Percentiles rank a stretch among this genome's conserved stretches.
Conservation (phyloP, 2,888 invertebrate genomes). For the Apocheima hispidaria region DNA sequence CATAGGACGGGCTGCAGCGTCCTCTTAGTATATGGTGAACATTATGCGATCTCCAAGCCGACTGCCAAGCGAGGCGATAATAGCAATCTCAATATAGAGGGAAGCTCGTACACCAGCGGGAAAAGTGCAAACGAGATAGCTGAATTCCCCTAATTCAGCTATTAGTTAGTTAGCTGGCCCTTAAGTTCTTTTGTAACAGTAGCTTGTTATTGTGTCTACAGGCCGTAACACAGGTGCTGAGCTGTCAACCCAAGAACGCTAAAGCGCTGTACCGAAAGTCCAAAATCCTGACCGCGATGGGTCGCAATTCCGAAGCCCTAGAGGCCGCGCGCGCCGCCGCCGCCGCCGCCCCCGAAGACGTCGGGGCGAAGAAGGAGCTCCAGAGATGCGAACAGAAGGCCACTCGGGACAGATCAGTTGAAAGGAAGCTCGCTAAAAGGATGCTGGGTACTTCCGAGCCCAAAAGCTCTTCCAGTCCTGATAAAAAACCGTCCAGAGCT, state of each 20-base stretch:
- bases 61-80: too few species aligned
- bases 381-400: slow-evolving; percentile 68
- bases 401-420: slow-evolving; percentile 78
- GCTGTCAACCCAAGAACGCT: slow-evolving; percentile 94
- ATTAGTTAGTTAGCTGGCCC: too few species aligned
- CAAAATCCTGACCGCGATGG: slow-evolving; percentile 77
- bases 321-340: slow-evolving; percentile 80
- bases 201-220: slow-evolving; percentile 55
- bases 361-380: slow-evolving; percentile 73
- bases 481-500: slow-evolving; percentile 72
- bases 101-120: too few species aligned
- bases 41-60: too few species aligned
- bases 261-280: slow-evolving; percentile 95
- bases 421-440: slow-evolving; percentile 79
- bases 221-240: slow-evolving; percentile 93
- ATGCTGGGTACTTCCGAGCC: slow-evolving; percentile 68
- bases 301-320: slow-evolving; percentile 90
- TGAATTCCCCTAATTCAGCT: too few species aligned
- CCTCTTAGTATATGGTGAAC: too few species aligned
- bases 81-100: too few species aligned
- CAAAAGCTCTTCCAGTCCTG: slow-evolving; percentile 53
- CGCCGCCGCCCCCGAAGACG: slow-evolving; percentile 73
- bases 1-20: too few species aligned
- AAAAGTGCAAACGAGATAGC: too few species aligned
- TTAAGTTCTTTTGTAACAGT: background rate